These are phyloP conservation scores for Bombus sylvicola DNA, from an alignment of 1,140 invertebrate genomes.

Conservation along the genomic window DNA sequence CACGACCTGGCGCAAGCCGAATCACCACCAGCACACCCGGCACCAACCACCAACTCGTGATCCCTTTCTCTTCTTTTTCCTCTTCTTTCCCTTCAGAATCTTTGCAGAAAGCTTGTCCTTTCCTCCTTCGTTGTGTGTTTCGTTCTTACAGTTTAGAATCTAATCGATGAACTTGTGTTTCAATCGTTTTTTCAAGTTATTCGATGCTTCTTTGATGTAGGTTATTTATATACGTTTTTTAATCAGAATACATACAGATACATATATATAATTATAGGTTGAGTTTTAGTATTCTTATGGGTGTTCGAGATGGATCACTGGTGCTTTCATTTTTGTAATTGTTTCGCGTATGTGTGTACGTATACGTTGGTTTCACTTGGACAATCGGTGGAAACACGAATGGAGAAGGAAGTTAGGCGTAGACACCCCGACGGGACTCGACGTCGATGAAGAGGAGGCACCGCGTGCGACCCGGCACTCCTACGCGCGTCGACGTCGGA, in stretches of 20 bases:
- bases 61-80: background rate
- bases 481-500: constrained; percentile 43
- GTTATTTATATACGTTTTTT: too few species aligned
- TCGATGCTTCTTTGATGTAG: too few species aligned
- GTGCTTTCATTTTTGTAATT: background rate
- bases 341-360: too few species aligned
- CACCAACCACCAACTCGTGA: constrained; percentile 44
- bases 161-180: too few species aligned
- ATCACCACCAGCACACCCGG: constrained; percentile 54
- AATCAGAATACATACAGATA: too few species aligned
- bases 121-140: background rate
- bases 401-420: background rate
- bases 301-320: background rate
- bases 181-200: background rate
- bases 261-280: background rate
- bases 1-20: constrained; percentile 53
- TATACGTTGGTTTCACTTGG: background rate
- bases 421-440: constrained; percentile 42
- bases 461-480: constrained; percentile 50
- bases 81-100: background rate
- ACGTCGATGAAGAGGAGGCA: constrained; percentile 55
- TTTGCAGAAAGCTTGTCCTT: background rate
- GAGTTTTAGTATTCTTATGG: background rate
- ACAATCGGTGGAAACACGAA: background rate
- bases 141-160: background rate